These are phyloP conservation scores for Hypanus sabinus DNA, from an alignment of 2,113 vertebrate species.

Conservation along the genomic window DNA sequence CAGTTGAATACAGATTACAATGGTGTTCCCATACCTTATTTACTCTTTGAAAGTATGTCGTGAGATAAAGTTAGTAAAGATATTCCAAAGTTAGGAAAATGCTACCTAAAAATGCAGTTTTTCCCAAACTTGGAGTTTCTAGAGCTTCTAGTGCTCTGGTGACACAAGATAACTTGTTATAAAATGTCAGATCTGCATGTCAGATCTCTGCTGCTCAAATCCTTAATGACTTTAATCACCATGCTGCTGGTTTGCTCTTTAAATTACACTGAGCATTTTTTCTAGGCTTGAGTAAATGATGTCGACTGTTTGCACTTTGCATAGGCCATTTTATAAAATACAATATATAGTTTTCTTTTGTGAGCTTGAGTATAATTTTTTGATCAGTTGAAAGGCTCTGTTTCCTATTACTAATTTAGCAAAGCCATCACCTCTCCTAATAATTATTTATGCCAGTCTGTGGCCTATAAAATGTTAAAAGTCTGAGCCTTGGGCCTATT, in stretches of 20 bases:
- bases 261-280: too few species aligned
- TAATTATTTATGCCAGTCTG: not conserved
- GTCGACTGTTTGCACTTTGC: not conserved
- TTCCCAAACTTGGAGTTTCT: not conserved
- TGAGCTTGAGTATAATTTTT: not conserved
- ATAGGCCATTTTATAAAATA: not conserved
- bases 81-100: too few species aligned
- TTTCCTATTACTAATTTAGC: not conserved
- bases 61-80: too few species aligned
- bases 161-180: not conserved
- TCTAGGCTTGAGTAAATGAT: not conserved
- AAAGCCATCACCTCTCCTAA: not conserved
- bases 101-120: too few species aligned
- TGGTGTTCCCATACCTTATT: not conserved
- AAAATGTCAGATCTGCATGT: not conserved
- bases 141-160: not conserved
- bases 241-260: too few species aligned
- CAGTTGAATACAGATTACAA: not conserved
- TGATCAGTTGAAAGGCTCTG: not conserved
- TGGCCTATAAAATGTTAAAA: conserved; percentile 28
- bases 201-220: not conserved
- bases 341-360: not conserved
- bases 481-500: not conserved
- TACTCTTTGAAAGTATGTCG: too few species aligned
- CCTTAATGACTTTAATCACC: not conserved